Percentiles rank a stretch among this genome's conserved stretches.
Evolutionary conservation across 2,888 invertebrate species (phyloP).

Genomic region (Eristalis arbustorum): DNA sequence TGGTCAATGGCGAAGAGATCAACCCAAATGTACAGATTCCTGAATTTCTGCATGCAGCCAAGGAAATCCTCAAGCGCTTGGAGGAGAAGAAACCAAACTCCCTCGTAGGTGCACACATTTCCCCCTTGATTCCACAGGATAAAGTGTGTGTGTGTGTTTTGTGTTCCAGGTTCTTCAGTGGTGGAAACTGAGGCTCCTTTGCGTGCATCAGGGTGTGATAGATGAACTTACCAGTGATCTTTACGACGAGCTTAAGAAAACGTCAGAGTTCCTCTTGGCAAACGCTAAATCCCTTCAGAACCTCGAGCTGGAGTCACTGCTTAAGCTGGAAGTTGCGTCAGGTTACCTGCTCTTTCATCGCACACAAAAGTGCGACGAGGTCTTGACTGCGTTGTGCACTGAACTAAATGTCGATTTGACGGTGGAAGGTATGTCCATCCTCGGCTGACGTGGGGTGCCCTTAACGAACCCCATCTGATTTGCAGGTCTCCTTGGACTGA

Average conservation of each 20-base stretch:
- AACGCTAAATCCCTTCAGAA: slow-evolving; percentile 76
- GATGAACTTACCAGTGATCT: slow-evolving; percentile 88
- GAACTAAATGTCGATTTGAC: slow-evolving; percentile 85
- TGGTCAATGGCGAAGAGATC: slow-evolving; percentile 84
- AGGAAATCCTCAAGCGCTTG: slow-evolving; percentile 79
- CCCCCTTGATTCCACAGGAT: neutral
- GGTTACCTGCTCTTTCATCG: slow-evolving; percentile 88
- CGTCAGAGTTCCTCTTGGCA: slow-evolving; percentile 71
- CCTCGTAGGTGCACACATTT: slow-evolving; percentile 7
- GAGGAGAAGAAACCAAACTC: slow-evolving; percentile 75
- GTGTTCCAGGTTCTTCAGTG: slow-evolving; percentile 73
- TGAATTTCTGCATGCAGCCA: slow-evolving; percentile 79
- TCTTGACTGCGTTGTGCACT: slow-evolving; percentile 84
- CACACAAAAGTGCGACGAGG: slow-evolving; percentile 85
- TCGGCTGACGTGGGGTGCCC: neutral
- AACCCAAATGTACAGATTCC: slow-evolving; percentile 84
- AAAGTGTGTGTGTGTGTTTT: neutral
- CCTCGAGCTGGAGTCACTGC: slow-evolving; percentile 79
- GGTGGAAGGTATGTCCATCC: slow-evolving; percentile 83
- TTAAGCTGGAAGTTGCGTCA: slow-evolving; percentile 83
- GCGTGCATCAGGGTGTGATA: slow-evolving; percentile 87
- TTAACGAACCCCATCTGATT: neutral
- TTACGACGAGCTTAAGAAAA: slow-evolving; percentile 79
- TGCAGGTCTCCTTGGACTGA: slow-evolving; percentile 86
- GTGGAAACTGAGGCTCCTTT: slow-evolving; percentile 89